Percentiles rank a stretch among this genome's conserved stretches.
Conservation (phyloP, 2,797 vertebrate genomes). For the Anas acuta region DNA sequence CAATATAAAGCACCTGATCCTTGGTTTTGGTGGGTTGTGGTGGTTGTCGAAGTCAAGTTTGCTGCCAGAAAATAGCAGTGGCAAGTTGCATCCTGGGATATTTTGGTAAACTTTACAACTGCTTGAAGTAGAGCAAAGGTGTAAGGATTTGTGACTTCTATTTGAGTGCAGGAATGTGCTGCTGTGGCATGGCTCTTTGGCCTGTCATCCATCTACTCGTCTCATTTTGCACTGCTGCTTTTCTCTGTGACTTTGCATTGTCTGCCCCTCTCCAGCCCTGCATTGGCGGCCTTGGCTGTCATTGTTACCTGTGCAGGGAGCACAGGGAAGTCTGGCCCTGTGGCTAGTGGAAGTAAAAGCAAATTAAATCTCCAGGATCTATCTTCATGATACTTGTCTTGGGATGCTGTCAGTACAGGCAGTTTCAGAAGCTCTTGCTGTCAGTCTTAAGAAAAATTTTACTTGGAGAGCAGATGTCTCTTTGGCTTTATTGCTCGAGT, state of each 20-base stretch:
- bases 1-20: rapidly evolving
- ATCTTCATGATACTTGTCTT: too few species aligned
- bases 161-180: background rate
- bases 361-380: background rate
- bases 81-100: background rate
- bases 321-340: background rate
- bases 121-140: background rate
- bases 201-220: background rate
- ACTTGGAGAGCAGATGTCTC: rapidly evolving
- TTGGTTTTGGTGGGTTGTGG: background rate
- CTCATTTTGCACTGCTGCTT: background rate
- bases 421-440: background rate
- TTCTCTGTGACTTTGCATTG: background rate
- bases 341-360: background rate
- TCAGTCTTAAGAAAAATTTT: background rate
- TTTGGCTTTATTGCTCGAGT: background rate
- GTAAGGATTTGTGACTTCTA: rapidly evolving
- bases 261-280: background rate
- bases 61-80: background rate
- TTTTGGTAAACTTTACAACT: background rate
- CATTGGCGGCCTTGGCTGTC: rapidly evolving
- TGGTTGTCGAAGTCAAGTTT: background rate
- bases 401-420: background rate
- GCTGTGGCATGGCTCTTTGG: background rate
- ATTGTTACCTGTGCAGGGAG: background rate